phyloP scores from a whole-genome alignment of 2,888 invertebrate species.

The Spialia ferax region DNA sequence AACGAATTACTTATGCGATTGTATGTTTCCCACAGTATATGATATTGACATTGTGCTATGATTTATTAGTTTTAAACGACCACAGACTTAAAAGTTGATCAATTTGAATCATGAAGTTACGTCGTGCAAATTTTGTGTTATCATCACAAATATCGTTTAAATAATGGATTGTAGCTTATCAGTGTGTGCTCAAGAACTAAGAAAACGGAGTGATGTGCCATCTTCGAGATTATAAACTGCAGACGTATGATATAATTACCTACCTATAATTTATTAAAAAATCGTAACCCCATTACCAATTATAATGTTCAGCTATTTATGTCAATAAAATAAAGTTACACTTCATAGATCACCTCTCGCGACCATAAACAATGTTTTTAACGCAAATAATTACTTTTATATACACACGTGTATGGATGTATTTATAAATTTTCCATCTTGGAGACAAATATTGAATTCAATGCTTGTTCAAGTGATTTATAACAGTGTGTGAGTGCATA shows the following conservation, averaged over 20 bases:
- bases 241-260: neutral
- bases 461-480: constrained; percentile 25
- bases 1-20: constrained; percentile 54
- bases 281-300: neutral
- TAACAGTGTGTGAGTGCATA: constrained; percentile 19
- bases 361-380: neutral
- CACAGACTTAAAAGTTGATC: constrained; percentile 19
- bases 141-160: constrained; percentile 16
- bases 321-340: neutral
- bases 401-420: neutral
- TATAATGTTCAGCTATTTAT: neutral
- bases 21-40: constrained; percentile 39
- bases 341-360: neutral
- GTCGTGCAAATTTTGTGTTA: constrained; percentile 19
- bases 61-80: constrained; percentile 2
- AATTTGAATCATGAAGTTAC: neutral
- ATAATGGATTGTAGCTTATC: constrained; percentile 24
- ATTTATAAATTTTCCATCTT: constrained; percentile 11
- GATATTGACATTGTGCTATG: constrained; percentile 16
- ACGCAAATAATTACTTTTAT: constrained; percentile 9
- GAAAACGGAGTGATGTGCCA: constrained; percentile 4
- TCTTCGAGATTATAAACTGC: neutral
- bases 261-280: neutral
- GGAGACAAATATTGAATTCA: neutral
- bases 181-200: constrained; percentile 25